Evolutionary conservation across 2,113 vertebrate species (phyloP), one percentile per base, ranked within the genome.

Genomic region (Pygoscelis antarcticus): DNA sequence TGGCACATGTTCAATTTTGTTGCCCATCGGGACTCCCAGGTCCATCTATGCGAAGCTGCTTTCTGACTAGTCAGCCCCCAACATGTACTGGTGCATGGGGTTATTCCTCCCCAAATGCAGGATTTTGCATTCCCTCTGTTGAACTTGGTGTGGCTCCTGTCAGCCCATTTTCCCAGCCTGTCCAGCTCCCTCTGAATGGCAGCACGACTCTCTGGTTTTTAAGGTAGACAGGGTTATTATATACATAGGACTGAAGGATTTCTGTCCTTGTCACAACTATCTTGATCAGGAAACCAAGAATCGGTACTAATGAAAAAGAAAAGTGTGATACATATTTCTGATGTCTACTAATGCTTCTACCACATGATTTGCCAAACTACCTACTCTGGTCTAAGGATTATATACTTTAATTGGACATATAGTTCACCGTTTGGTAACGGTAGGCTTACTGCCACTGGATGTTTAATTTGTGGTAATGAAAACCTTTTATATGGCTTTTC

Each of bases 1-100:
- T 80, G 55, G 22, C 1, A 1, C 1, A 0, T 7, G 21, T 36
- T 81, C 9, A 14, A 0, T 6, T 65, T 71, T 30, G 16, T 40
- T 76, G 38, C 54, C 49, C 12, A 13, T 51, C 34, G 36, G 36
- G 61, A 51, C 55, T 46, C 27, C 9, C 25, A 17, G 16, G 46
- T 71, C 52, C 0, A 0, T 38, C 57, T 40, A 11, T n/a, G 40
- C 32, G 69, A 7, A 94, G 61, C 70, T 95, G 38, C 15, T 85
- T 68, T 55, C 40, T 49, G 21, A 27, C 17, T 13, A 9, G 46
- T 51, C 21, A 75, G 61, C 20, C 17, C 51, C n/a, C 32, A 64
- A 0, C 16, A 7, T 13, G 18, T 34, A 4, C 47, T 71, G 27
- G 57, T 87, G 25, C 12, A 1, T 18, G 46, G 14, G 22, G 5